Evolutionary conservation across 2,888 invertebrate species (phyloP), one percentile per base, ranked within the genome.

Genomic region (Cephus pygmeus): DNA sequence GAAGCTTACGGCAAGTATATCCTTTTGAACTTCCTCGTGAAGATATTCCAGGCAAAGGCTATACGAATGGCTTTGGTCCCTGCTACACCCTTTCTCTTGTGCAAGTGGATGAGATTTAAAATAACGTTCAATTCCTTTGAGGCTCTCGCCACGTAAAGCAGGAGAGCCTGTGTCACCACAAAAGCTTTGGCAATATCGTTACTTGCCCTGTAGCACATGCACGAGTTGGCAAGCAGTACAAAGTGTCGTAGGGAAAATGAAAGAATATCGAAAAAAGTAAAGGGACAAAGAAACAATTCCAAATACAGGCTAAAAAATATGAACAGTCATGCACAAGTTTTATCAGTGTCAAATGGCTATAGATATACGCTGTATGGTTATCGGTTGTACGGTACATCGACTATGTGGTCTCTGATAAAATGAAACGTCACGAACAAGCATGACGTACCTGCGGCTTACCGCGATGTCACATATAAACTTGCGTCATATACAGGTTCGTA

Each of bases 41-140:
- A 23, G 23, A 56, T 15, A 56, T 56, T 23, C 23, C 23, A 23
- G 56, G 56, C 9, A 56, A 56, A 56, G 23, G 56, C 23, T 56
- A 23, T 56, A 23, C 56, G 56, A 23, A 56, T 56, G 23, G 56
- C 56, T 56, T 56, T 56, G 9, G 56, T 56, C 56, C 23, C 23
- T 56, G 9, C 56, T 23, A 9, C 56, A 23, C 56, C 23, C 56
- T 56, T 56, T 56, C 56, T 23, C 56, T 23, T 23, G 56, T 68
- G 34, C 73, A 69, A 78, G 77, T 82, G 76, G 81, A 81, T 81
- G 73, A 69, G 78, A 78, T 79, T 79, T 73, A 78, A 77, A 81
- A 78, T 77, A 82, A 79, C 75, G 73, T 76, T 69, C 40, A 56
- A 78, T 71, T 69, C 56, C 36, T 34, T 73, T n/a, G 36, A 76